Evolutionary conservation across 1,140 invertebrate genomes (phyloP).

Genomic region (Heterodera carotae): DNA sequence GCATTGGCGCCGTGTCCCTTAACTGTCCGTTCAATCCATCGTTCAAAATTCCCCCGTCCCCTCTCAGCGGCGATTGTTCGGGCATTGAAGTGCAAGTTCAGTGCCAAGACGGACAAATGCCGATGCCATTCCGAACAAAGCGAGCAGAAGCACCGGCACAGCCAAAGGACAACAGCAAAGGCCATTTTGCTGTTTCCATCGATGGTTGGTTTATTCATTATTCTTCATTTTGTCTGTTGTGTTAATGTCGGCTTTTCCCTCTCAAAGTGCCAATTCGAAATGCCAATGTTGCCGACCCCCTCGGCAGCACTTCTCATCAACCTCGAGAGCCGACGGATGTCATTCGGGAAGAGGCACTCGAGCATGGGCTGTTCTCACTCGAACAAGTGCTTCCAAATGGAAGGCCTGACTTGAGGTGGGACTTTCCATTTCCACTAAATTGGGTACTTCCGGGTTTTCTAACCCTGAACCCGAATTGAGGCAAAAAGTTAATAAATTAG

Average conservation of each 20-base stretch:
- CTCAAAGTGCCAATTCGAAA: constrained; percentile 14
- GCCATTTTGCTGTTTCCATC: constrained; percentile 20
- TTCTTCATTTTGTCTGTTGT: neutral
- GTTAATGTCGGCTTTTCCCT: neutral
- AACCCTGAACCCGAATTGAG: too few species aligned
- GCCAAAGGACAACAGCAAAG: neutral
- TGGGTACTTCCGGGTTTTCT: neutral
- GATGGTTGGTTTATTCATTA: constrained; percentile 23
- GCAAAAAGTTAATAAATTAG: too few species aligned
- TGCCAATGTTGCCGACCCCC: neutral
- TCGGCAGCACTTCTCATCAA: neutral
- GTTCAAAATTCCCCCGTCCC: neutral
- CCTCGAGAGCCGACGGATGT: constrained; percentile 48
- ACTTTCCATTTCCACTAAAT: neutral
- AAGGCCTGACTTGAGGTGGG: constrained; percentile 81
- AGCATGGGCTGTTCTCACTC: constrained; percentile 55
- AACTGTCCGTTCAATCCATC: neutral
- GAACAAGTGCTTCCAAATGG: constrained; percentile 78
- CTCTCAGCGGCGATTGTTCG: constrained; percentile 16
- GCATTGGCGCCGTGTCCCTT: neutral
- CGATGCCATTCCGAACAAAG: neutral
- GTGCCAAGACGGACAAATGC: constrained; percentile 13
- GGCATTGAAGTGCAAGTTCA: constrained; percentile 34
- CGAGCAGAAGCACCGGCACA: neutral
- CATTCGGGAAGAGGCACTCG: constrained; percentile 59